Evolutionary conservation across 2,888 invertebrate species (phyloP), one percentile per base, ranked within the genome.

Genomic region (Calameuta filiformis): DNA sequence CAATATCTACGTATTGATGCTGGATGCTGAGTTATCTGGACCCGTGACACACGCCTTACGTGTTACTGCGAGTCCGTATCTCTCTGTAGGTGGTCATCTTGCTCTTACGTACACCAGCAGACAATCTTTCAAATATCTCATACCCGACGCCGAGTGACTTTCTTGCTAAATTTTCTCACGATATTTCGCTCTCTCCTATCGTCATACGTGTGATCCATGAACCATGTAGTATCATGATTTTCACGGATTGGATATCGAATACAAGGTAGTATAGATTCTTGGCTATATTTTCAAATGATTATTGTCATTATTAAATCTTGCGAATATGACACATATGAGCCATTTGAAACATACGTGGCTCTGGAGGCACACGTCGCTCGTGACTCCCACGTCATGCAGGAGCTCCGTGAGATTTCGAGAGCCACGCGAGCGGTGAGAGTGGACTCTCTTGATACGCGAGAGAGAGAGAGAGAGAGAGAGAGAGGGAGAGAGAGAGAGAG

Each of bases 391-490:
- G 85, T 71, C 23, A 12, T 34, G 34, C 2, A 23, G 33, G 33
- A 31, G 79, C 83, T 73, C 34, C 80, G 79, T 80, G 81, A 83
- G 82, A 83, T 85, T 85, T 84, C 81, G 77, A 83, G 82, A 82
- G 84, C 82, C 85, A 85, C 84, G 80, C 83, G 83, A 82, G 78
- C 80, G 69, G 71, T 69, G 78, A 78, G 79, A 80, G 73, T 75
- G 34, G 56, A 69, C n/a, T n/a, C 34, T 73, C 56, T 11, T 11
- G 75, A 71, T 75, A 76, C 3, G 35, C 6, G 56, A 37, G 75
- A 15, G 12, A 30, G 76, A 33, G 75, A 77, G 71, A 73, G 68
- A 69, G 77, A 35, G 35, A 12, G 35, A 11, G 35, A 11, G 35
- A 35, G 35, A 0, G 37, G 1, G 33, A 33, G 1, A 1, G 33